A percentile compares a stretch with the other conserved stretches of the same genome.
These are phyloP conservation scores for Melanotaenia duboulayi DNA, from an alignment of 2,113 vertebrate genomes.

Conservation along the genomic window DNA sequence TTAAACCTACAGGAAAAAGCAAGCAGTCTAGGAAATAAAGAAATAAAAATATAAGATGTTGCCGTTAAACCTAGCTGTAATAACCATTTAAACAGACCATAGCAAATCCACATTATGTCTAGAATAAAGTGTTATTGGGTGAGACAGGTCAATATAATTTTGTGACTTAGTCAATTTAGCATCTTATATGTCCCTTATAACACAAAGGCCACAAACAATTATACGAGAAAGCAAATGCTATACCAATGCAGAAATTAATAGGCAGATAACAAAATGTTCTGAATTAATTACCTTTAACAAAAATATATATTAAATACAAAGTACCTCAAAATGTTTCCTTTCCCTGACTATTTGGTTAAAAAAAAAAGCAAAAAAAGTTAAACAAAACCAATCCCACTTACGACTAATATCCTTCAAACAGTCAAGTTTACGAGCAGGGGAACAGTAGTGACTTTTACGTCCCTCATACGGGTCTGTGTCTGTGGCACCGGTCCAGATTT, in stretches of 20 bases:
- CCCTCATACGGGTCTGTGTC: conserved; percentile 47
- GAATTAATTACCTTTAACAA: too few relatives aligned
- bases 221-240: neutral
- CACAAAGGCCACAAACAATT: neutral
- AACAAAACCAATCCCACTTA: conserved; percentile 29
- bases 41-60: neutral
- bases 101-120: neutral
- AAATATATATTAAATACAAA: neutral
- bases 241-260: neutral
- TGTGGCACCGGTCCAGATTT: conserved; percentile 9
- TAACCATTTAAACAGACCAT: neutral
- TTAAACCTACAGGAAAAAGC: neutral
- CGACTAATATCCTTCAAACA: conserved; percentile 35
- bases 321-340: conserved; percentile 4
- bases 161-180: too few relatives aligned
- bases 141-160: too few relatives aligned
- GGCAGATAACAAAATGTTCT: too few relatives aligned
- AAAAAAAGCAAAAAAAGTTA: conserved; percentile 16
- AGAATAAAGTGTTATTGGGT: neutral
- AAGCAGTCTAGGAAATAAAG: neutral
- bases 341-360: neutral
- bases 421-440: neutral
- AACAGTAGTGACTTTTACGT: neutral
- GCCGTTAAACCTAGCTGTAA: neutral
- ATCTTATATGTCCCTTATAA: neutral